Evolutionary conservation across 2,888 invertebrate species (phyloP), one percentile per base, ranked within the genome.

Genomic region (Pyralis farinalis): DNA sequence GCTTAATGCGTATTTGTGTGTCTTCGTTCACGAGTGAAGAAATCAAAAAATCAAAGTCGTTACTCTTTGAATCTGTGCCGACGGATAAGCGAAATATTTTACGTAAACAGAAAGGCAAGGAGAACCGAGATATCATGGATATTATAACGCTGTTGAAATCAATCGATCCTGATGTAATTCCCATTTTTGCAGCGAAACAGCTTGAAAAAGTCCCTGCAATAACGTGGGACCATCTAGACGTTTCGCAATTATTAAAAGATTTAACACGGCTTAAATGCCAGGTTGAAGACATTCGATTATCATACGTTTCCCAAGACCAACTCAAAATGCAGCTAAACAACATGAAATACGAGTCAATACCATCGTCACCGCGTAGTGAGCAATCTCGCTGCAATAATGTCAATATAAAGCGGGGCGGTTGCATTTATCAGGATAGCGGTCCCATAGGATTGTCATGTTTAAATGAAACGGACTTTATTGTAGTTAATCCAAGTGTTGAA

Each of bases 151-250:
- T 42, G 1, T 12, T 44, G 1, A 43, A 52, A 29, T 47, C 48
- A 34, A 44, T 29, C 12, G 45, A 52, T 6, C 40, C 49, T 6
- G n/a, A 21, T 8, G 0, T 0, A 5, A 31, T 46, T 12, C 47
- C 49, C 1, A 37, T 31, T 10, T 48, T 45, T 43, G 48, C 48
- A 28, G 51, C 51, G 0, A 46, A 38, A 29, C 27, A 46, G 29
- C 10, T 51, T 5, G 27, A 46, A 11, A 40, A 38, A 3, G 32
- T 49, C 4, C 51, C 51, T 0, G 39, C 44, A 1, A 44, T 51
- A 0, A 40, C 43, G 0, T 46, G 49, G 28, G 45, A 49, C 12
- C 25, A 45, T 9, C 16, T 51, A 2, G 51, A 51, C 9, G 43
- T 42, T 0, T 29, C 45, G 1, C 32, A 25, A 1, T 28, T 48